Evolutionary conservation across 2,888 invertebrate genomes (phyloP).

Genomic region (Drosophila tripunctata): DNA sequence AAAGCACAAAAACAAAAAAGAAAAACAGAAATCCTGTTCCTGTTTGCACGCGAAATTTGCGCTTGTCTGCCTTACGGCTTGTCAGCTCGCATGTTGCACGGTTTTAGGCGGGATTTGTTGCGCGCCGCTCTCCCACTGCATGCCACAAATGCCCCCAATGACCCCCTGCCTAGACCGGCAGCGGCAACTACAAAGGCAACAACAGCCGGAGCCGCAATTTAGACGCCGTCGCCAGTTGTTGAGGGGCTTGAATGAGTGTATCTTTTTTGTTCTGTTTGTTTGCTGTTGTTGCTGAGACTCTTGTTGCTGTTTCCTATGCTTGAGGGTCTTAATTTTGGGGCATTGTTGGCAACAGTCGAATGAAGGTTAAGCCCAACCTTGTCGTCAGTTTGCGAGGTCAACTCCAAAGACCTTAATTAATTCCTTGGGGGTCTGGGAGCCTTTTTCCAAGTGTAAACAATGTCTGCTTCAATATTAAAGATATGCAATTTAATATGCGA

Average conservation of each 20-base stretch:
- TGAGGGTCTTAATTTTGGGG: constrained; percentile 71
- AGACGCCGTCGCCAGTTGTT: constrained; percentile 32
- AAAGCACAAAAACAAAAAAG: constrained; percentile 25
- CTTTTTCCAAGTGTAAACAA: constrained; percentile 41
- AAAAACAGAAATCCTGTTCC: constrained; percentile 51
- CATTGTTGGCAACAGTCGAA: constrained; percentile 57
- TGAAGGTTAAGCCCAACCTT: constrained; percentile 59
- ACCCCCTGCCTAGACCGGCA: constrained; percentile 28
- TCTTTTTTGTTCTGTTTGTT: constrained; percentile 14
- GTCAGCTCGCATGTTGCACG: constrained; percentile 81
- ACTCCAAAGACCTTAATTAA: constrained; percentile 61
- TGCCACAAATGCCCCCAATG: constrained; percentile 12
- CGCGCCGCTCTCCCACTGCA: constrained; percentile 35
- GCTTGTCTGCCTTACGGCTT: constrained; percentile 80
- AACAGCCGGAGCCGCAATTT: constrained; percentile 67
- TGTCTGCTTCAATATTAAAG: constrained; percentile 14
- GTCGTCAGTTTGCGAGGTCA: constrained; percentile 27
- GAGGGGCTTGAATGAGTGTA: neutral
- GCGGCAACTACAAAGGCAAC: constrained; percentile 58
- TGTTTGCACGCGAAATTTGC: constrained; percentile 79
- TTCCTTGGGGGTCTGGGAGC: constrained; percentile 37
- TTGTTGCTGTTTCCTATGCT: constrained; percentile 36
- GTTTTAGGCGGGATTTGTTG: constrained; percentile 79
- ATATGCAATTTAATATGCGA: neutral
- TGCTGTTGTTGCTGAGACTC: constrained; percentile 9